These are phyloP conservation scores for Leptopilina syphax DNA, from an alignment of 2,888 invertebrate genomes.

Conservation along the genomic window DNA sequence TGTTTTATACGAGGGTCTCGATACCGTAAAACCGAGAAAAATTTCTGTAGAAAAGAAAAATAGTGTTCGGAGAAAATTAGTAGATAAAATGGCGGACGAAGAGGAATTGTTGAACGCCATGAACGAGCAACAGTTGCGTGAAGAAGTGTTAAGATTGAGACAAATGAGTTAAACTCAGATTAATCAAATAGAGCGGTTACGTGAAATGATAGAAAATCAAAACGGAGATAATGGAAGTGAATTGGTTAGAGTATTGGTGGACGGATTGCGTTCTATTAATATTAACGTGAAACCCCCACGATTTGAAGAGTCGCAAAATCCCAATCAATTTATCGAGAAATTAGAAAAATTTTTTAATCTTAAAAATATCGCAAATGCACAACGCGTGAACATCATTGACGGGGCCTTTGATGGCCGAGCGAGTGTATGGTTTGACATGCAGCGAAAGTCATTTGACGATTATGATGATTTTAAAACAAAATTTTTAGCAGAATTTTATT, in stretches of 20 bases:
- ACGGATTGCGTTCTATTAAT: background rate
- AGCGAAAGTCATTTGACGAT: background rate
- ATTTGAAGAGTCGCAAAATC: conserved; percentile 14
- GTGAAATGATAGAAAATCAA: background rate
- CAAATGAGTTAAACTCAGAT: background rate
- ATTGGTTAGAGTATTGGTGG: background rate
- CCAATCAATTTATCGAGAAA: conserved; percentile 1
- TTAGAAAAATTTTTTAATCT: conserved; percentile 3
- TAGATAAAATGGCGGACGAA: background rate
- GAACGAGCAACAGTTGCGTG: background rate
- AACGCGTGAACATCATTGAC: background rate
- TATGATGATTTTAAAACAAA: background rate
- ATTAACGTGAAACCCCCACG: background rate
- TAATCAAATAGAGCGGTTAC: background rate
- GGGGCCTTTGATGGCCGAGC: background rate
- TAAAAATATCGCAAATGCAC: conserved; percentile 4
- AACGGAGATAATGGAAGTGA: background rate
- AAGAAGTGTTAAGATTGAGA: background rate
- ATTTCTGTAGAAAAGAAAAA: background rate
- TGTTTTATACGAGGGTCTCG: background rate
- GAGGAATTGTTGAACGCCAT: background rate
- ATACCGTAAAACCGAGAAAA: background rate
- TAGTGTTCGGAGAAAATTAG: background rate
- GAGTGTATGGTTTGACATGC: background rate
- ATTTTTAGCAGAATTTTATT: conserved; percentile 5